Base-by-base conservation (phyloP, 1,140 invertebrate genomes). In the Ceratina australensis region DNA sequence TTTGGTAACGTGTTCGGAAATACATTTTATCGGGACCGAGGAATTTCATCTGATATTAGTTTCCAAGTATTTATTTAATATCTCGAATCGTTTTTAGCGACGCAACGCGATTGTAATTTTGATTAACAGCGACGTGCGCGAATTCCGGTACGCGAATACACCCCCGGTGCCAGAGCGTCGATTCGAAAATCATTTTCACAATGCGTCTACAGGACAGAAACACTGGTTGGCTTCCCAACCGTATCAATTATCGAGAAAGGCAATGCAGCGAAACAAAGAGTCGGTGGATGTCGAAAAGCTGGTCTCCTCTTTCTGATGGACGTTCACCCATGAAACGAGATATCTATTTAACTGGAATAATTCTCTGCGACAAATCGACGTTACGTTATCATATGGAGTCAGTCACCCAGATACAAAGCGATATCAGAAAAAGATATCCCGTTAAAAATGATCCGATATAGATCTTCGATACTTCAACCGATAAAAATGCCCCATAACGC, bases 71-170 rank as follows among this genome's bases (percentile, higher is more conserved):
- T 57, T n/a, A 1, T 24, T 24, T 33, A 47, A 10, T n/a, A 10
- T n/a, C n/a, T 28, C 56, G 16, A 2, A 18, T 7, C 20, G 50
- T 10, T 26, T 52, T 61, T n/a, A n/a, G 12, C 13, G 20, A 64
- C 26, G n/a, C 18, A 61, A 33, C 47, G 26, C 13, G n/a, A 26
- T 56, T 24, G 61, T 56, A 65, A 57, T 74, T 74, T 74, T 74
- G 66, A 74, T 66, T 57, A 66, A 66, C 50, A 16, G 3, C 54
- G 56, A 47, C 54, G 16, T 1, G 33, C 54, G n/a, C 24, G 57
- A 57, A 52, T 52, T 74, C 47, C 18, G 26, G 28, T 56, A 18
- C 33, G 33, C 28, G 28, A 72, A 26, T 33, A 50, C n/a, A n/a
- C n/a, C n/a, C 5, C 47, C 26, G 16, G 16, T 4, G 8, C 8